phyloP scores from a whole-genome alignment of 2,113 vertebrate genomes.

The Bos taurus region DNA sequence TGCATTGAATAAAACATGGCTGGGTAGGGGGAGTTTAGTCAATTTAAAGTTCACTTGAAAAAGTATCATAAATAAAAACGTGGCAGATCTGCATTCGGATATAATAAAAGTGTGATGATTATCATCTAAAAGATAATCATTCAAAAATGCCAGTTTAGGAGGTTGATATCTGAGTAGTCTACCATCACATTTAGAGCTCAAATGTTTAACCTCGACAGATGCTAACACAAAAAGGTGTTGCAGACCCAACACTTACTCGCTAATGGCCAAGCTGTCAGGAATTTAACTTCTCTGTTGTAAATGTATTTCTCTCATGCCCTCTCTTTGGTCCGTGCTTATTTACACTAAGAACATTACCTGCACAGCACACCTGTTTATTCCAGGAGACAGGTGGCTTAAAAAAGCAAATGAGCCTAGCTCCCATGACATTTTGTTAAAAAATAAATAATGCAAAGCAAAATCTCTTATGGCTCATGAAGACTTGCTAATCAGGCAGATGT shows the following conservation, averaged over 20 bases:
- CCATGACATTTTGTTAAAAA: constrained; percentile 45
- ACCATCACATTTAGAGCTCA: not conserved
- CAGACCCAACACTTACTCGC: not conserved
- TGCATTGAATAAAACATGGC: not conserved
- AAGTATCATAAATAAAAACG: not conserved
- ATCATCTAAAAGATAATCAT: not conserved
- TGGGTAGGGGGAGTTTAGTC: rapidly evolving
- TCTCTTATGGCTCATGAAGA: constrained; percentile 55
- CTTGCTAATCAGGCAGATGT: constrained; percentile 73
- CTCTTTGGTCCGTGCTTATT: constrained; percentile 32
- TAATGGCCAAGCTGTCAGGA: not conserved
- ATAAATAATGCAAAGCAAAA: constrained; percentile 60
- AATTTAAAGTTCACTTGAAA: not conserved
- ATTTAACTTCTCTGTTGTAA: not conserved
- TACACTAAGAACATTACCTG: not conserved
- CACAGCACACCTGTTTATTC: constrained; percentile 21
- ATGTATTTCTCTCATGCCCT: not conserved
- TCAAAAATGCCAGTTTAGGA: not conserved
- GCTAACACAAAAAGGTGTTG: not conserved
- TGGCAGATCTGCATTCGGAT: not conserved
- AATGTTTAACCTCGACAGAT: not conserved
- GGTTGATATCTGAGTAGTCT: not conserved
- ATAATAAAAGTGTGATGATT: not conserved
- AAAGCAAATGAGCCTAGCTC: constrained; percentile 15
- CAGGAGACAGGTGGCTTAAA: constrained; percentile 32